Conservation (phyloP, 2,888 invertebrate species). For the Ceramica pisi region DNA sequence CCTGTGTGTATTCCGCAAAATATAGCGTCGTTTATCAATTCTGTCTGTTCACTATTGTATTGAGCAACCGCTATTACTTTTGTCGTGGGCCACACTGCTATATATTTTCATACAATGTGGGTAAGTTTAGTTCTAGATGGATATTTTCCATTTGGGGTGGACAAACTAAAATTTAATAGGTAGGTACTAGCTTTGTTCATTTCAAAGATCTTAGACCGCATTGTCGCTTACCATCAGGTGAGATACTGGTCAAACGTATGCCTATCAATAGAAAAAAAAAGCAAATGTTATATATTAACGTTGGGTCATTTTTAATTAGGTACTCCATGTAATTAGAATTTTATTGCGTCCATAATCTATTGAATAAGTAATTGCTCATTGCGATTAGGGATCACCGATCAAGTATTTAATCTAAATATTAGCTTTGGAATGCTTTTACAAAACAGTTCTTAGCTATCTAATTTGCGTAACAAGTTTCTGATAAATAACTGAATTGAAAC, state of each 20-base stretch:
- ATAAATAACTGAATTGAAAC: slow-evolving; percentile 5
- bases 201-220: too few relatives aligned
- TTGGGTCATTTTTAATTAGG: slow-evolving; percentile 11
- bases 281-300: slow-evolving; percentile 12
- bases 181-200: slow-evolving; percentile 16
- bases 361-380: slow-evolving; percentile 9
- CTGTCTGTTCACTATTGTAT: slow-evolving; percentile 19
- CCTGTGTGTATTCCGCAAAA: slow-evolving; percentile 37
- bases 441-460: slow-evolving; percentile 17
- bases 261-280: too few relatives aligned
- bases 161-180: slow-evolving; percentile 17
- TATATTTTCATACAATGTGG: slow-evolving; percentile 8
- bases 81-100: not conserved
- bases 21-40: slow-evolving; percentile 50
- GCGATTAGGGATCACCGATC: slow-evolving; percentile 15
- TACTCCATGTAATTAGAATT: slow-evolving; percentile 14
- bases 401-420: slow-evolving; percentile 29
- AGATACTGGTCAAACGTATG: too few relatives aligned
- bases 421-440: slow-evolving; percentile 13
- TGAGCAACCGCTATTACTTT: slow-evolving; percentile 37
- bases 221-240: too few relatives aligned
- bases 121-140: not conserved
- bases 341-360: not conserved
- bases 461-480: slow-evolving; percentile 16
- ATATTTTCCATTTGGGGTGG: slow-evolving; percentile 13